Base-by-base conservation (phyloP, 2,888 invertebrate species). In the Diarsia dahlii region DNA sequence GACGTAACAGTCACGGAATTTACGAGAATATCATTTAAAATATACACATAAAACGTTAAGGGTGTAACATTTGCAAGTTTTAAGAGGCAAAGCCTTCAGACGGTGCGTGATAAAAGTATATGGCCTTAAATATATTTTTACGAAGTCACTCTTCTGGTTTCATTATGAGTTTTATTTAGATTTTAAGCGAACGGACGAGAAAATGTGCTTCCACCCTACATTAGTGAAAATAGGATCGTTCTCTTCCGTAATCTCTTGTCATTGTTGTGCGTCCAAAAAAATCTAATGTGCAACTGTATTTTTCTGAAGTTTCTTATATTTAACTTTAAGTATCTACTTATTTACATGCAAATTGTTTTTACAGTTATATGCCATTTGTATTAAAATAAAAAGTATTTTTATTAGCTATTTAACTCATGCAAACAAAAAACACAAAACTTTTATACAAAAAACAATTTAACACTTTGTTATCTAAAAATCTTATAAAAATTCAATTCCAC, bases 1-100 rank as follows among this genome's bases (percentile, higher is more conserved):
- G 89, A 92, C 91, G 90, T 91, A 92, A 89, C 91, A 90, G 92
- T 93, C 90, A 88, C 86, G 86, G 90, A 93, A 92, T 93, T 94
- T 93, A 94, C 89, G 92, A 90, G 90, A 91, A 92, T 90, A 90
- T 89, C 87, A 89, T 87, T 91, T 91, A 90, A 91, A 90, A 92
- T 91, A 91, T 90, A 91, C 89, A 90, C 89, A 92, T 90, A 92
- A 91, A 88, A 82, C 67, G 84, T 82, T 84, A 87, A 82, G 86
- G 86, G 85, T 71, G 83, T 77, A 79, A 88, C 88, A 90, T 91
- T 91, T 90, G 90, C 91, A 89, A 92, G 88, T 91, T 91, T 88
- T 89, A 88, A 87, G 87, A 87, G 88, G 79, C 80, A 84, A 79
- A 78, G 85, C 85, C 86, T 84, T 86, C 85, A 88, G 89, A 89